Evolutionary conservation across 2,113 vertebrate genomes (phyloP).

Genomic region (Coracopsis vasa): DNA sequence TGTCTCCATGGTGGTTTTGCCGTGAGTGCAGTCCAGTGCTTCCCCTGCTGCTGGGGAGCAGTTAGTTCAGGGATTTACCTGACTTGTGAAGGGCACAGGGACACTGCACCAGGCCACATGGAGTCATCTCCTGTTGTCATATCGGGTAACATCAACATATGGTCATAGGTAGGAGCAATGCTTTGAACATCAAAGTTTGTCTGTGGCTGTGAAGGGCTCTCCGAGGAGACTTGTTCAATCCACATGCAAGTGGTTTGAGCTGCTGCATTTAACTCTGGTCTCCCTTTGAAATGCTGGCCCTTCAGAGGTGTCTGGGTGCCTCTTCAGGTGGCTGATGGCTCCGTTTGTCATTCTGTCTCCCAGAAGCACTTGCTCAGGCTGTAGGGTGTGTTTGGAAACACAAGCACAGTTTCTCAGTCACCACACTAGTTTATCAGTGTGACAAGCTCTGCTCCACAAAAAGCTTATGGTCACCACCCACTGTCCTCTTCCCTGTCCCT

Average conservation of each 20-base stretch:
- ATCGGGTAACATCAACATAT: background rate
- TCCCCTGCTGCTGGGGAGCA: background rate
- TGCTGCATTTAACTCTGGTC: background rate
- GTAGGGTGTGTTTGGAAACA: background rate
- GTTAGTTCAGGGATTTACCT: background rate
- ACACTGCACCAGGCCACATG: background rate
- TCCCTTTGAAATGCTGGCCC: background rate
- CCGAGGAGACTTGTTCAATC: rapidly evolving
- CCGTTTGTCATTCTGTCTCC: background rate
- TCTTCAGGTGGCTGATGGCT: background rate
- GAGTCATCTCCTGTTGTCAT: background rate
- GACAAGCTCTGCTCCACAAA: background rate
- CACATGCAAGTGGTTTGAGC: rapidly evolving
- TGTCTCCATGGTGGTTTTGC: background rate
- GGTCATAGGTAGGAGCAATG: background rate
- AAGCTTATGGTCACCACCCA: background rate
- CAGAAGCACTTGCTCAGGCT: background rate
- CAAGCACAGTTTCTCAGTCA: background rate
- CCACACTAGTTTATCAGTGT: background rate
- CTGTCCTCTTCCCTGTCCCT: background rate
- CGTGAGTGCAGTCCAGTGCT: background rate
- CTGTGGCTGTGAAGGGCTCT: background rate
- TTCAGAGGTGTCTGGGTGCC: background rate
- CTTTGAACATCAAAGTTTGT: background rate
- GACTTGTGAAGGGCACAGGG: background rate